Conservation (phyloP, 2,113 vertebrate genomes). For the Clupea harengus region DNA sequence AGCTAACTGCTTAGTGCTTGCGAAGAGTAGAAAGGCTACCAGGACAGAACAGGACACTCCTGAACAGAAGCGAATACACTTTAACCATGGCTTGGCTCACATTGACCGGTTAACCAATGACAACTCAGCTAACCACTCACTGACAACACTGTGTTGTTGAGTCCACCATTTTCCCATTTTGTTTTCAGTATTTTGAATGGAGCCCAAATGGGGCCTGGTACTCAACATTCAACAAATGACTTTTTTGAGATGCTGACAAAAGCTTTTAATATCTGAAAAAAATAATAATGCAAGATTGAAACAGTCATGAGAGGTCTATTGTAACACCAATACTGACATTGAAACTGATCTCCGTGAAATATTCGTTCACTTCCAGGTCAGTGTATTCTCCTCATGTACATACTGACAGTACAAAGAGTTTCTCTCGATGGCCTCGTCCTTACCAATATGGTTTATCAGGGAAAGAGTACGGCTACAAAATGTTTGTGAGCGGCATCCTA, state of each 20-base stretch:
- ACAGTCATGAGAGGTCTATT: background rate
- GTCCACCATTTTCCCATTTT: background rate
- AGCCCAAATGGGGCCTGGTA: background rate
- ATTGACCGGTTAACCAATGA: constrained; percentile 10
- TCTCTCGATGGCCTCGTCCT: background rate
- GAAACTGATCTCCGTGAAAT: background rate
- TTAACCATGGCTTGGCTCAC: constrained; percentile 7
- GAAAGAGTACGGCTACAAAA: background rate
- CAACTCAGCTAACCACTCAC: background rate
- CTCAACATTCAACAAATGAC: background rate
- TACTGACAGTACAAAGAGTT: background rate
- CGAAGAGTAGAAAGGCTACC: background rate
- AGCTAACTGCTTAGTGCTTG: background rate
- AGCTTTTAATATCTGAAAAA: background rate
- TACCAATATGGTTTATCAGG: background rate
- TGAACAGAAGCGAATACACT: background rate
- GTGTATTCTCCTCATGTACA: background rate
- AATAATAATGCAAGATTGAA: background rate
- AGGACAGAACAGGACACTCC: constrained; percentile 2
- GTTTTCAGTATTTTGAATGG: background rate
- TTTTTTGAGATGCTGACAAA: background rate
- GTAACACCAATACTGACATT: background rate
- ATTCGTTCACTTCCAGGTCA: background rate
- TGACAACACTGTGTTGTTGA: constrained; percentile 19
- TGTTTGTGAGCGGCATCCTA: background rate